phyloP scores from a whole-genome alignment of 2,113 vertebrate species.

The Pantherophis guttatus region DNA sequence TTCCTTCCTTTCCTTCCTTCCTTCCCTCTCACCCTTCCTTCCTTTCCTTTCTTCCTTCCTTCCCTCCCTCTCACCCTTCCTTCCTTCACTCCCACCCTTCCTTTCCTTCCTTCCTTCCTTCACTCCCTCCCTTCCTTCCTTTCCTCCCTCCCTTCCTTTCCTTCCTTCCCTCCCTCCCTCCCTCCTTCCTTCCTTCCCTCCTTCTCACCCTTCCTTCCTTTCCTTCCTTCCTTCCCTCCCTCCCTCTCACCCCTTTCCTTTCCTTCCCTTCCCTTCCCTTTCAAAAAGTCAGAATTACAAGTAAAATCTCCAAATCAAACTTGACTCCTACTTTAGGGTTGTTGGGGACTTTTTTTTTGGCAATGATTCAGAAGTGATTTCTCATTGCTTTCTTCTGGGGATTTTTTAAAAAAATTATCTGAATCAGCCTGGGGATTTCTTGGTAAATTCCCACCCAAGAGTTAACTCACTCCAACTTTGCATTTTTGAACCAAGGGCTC shows the following conservation, averaged over 20 bases:
- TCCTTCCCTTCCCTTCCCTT: neutral
- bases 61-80: no score
- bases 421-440: neutral
- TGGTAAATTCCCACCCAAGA: neutral
- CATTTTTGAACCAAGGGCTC: neutral
- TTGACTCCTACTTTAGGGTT: neutral
- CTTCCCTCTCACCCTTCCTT: no score
- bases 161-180: neutral
- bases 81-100: no score
- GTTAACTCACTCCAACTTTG: neutral
- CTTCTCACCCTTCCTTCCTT: no score
- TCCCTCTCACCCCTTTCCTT: neutral
- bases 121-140: no score
- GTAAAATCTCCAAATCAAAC: neutral
- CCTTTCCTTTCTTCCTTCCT: no score
- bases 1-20: no score
- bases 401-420: neutral
- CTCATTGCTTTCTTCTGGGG: neutral
- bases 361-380: neutral
- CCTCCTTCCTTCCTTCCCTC: fast-evolving
- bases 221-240: fast-evolving
- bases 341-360: neutral
- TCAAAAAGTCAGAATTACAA: neutral
- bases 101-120: no score
- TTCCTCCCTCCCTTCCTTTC: neutral